Conservation (phyloP, 2,888 invertebrate species). For the Pecten maximus region DNA sequence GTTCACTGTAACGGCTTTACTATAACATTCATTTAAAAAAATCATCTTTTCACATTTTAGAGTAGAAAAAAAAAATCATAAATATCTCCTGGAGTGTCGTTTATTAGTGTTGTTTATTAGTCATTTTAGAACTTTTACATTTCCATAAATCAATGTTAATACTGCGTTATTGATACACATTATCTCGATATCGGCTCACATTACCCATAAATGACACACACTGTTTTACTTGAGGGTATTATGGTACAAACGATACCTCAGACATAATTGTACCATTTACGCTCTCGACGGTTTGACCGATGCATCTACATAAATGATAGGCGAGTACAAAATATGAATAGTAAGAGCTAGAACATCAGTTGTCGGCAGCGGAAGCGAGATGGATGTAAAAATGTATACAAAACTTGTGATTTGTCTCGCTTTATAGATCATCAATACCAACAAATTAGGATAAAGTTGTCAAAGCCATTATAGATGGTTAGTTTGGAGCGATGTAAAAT, state of each 20-base stretch:
- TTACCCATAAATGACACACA: no score
- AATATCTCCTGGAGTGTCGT: no score
- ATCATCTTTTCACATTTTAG: no score
- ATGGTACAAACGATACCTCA: neutral
- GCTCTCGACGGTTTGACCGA: neutral
- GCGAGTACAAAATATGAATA: neutral
- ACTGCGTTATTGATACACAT: no score
- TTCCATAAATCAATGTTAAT: neutral
- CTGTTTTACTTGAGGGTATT: neutral
- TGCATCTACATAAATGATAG: neutral
- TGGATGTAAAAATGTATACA: neutral
- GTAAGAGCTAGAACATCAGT: neutral
- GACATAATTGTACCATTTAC: neutral
- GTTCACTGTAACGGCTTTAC: no score
- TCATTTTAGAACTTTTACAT: neutral
- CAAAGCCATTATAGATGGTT: neutral
- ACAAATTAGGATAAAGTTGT: neutral
- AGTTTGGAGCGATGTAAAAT: neutral
- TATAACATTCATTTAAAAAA: no score
- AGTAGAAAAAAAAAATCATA: no score
- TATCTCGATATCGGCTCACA: no score
- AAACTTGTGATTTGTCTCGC: neutral
- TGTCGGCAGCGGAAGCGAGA: neutral
- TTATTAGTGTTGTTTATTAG: neutral
- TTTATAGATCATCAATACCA: neutral